phyloP scores from a whole-genome alignment of 2,888 invertebrate genomes.

The Lissonota sp. region DNA sequence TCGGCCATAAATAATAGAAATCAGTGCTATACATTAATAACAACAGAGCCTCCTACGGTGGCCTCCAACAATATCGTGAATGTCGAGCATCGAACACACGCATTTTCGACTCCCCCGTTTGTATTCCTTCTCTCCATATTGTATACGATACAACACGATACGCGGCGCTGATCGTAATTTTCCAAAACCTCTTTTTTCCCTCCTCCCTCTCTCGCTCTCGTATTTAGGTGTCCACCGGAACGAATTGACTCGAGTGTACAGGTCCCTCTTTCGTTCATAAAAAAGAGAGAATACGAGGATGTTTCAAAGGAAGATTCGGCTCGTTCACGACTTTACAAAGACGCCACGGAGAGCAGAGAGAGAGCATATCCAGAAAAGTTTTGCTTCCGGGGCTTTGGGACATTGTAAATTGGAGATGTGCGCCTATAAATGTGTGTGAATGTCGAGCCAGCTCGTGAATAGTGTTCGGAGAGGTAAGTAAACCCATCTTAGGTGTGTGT shows the following conservation, averaged over 20 bases:
- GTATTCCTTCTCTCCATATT: too few species aligned
- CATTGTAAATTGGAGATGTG: constrained; percentile 14
- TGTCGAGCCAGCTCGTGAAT: constrained; percentile 28
- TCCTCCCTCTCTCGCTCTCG: constrained; percentile 8
- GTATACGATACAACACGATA: too few species aligned
- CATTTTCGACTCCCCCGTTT: too few species aligned
- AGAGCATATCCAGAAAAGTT: constrained; percentile 14
- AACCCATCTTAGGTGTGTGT: constrained; percentile 26
- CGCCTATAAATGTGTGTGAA: constrained; percentile 35
- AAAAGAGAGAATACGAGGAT: constrained; percentile 18
- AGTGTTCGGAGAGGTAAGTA: constrained; percentile 49
- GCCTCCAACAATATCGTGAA: too few species aligned
- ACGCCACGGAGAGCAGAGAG: constrained; percentile 5
- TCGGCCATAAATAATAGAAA: too few species aligned
- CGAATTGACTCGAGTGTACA: constrained; percentile 45
- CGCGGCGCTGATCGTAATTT: constrained; percentile 46
- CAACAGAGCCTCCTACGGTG: too few species aligned
- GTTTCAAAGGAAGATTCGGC: constrained; percentile 19
- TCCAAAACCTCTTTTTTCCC: neutral
- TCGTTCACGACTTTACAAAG: constrained; percentile 8
- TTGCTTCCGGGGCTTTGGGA: constrained; percentile 48
- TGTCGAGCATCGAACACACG: too few species aligned
- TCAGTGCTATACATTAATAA: too few species aligned
- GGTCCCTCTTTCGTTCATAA: neutral
- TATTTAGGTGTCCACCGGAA: constrained; percentile 21